Evolutionary conservation across 2,113 vertebrate species (phyloP), one percentile per base, ranked within the genome.

Genomic region (Notarius lentiginosus): DNA sequence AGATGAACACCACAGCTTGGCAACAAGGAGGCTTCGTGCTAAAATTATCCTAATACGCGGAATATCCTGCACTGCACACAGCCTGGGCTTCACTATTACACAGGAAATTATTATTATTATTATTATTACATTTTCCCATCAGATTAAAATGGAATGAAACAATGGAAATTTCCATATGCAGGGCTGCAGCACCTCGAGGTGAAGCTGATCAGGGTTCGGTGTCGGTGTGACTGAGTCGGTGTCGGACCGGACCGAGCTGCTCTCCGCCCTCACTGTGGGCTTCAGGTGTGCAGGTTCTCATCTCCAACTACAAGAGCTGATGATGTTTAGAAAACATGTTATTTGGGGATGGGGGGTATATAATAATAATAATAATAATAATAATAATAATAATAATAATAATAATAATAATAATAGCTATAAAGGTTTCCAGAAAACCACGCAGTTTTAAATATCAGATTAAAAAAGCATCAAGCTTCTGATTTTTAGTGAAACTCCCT

Each of bases 231-330:
- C 41, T 41, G 41, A 41, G 41, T 93, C 90, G 85, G 92, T 92
- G 92, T 92, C 91, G 90, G 93, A 41, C 41, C 92, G 91, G 89
- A 82, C 90, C 73, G 77, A 76, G 34, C 63, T 70, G 5, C 56
- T 79, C 84, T 75, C 86, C 83, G 75, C 88, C 58, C 86, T 83
- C 87, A 83, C 88, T 88, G 82, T 88, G 84, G 90, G 92, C 89
- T 92, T 93, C 94, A 95, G 94, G 94, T 95, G 93, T 85, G 84
- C 82, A 63, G 30, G n/a, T 81, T 70, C 56, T 72, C 27, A 51
- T 41, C 49, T 55, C 73, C 65, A 65, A 87, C 56, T 61, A 47
- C 81, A 87, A 60, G 41, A 18, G 22, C 11, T 63, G 24, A 65
- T 61, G 51, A 20, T 61, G 10, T 61, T 75, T 34, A 81, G 24